Evolutionary conservation across 2,113 vertebrate genomes (phyloP).

Genomic region (Marcusenius ussheri): DNA sequence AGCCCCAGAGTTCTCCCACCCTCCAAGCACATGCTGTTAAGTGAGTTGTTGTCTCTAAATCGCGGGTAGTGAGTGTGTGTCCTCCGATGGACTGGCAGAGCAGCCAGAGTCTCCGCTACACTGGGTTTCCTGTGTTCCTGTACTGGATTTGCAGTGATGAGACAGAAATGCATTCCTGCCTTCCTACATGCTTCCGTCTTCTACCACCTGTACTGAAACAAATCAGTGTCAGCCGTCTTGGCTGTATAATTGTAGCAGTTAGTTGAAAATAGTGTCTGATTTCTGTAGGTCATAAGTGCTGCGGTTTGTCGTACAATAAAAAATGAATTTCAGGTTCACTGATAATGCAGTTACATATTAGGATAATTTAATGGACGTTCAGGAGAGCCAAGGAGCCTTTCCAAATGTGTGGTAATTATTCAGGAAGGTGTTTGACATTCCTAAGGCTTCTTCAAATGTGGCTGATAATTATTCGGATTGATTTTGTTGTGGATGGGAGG

Average conservation of each 20-base stretch:
- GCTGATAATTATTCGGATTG: neutral
- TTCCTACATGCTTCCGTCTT: neutral
- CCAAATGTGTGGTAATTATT: neutral
- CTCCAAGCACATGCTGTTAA: neutral
- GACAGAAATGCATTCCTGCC: neutral
- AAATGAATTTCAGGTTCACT: neutral
- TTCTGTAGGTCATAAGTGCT: neutral
- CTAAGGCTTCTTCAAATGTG: neutral
- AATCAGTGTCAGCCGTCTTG: neutral
- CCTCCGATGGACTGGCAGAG: neutral
- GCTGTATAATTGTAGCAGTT: neutral
- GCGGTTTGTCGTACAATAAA: neutral
- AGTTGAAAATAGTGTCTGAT: neutral
- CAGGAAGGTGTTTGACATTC: neutral
- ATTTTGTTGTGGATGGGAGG: neutral
- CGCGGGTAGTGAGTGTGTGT: neutral
- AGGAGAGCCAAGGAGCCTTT: neutral
- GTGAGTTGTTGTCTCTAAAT: neutral
- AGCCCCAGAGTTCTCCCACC: neutral
- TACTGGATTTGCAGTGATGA: neutral
- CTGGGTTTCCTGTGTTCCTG: neutral
- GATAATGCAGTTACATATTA: neutral
- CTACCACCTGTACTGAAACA: neutral
- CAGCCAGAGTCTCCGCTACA: neutral
- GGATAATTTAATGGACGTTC: neutral